Evolutionary conservation across 1,140 invertebrate genomes (phyloP).

Genomic region (Drosophila bocqueti): DNA sequence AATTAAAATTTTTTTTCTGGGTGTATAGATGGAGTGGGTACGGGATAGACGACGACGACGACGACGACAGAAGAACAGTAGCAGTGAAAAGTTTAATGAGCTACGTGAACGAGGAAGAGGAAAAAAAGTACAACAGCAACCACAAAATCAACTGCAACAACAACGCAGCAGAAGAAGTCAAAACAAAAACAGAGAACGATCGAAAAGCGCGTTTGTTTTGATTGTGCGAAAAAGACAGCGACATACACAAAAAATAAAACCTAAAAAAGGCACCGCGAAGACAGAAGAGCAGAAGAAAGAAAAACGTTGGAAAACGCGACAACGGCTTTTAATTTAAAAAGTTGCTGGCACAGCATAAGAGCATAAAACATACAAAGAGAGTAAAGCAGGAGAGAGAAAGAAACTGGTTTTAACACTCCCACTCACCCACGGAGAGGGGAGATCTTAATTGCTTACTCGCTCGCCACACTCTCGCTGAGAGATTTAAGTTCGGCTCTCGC

Average conservation of each 20-base stretch:
- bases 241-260: conserved; percentile 42
- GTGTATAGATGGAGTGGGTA: not conserved
- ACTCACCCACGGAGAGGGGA: conserved; percentile 37
- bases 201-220: conserved; percentile 75
- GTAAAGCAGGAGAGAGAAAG: conserved; percentile 40
- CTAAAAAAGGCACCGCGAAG: not conserved
- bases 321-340: conserved; percentile 76
- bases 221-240: conserved; percentile 67
- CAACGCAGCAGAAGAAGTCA: conserved; percentile 53
- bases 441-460: conserved; percentile 17
- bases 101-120: conserved; percentile 44
- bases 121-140: conserved; percentile 23
- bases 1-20: not conserved
- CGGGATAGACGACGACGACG: not conserved
- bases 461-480: conserved; percentile 9
- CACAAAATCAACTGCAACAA: conserved; percentile 18
- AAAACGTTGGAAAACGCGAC: conserved; percentile 47
- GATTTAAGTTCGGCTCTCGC: not conserved
- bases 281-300: conserved; percentile 44
- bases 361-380: conserved; percentile 53
- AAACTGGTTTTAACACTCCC: conserved; percentile 74
- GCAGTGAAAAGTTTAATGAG: conserved; percentile 80
- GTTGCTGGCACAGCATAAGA: conserved; percentile 55
- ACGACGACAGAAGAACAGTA: conserved; percentile 59
- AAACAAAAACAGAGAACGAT: conserved; percentile 72